Evolutionary conservation across 2,888 invertebrate species (phyloP).

Genomic region (Andrena dorsata): DNA sequence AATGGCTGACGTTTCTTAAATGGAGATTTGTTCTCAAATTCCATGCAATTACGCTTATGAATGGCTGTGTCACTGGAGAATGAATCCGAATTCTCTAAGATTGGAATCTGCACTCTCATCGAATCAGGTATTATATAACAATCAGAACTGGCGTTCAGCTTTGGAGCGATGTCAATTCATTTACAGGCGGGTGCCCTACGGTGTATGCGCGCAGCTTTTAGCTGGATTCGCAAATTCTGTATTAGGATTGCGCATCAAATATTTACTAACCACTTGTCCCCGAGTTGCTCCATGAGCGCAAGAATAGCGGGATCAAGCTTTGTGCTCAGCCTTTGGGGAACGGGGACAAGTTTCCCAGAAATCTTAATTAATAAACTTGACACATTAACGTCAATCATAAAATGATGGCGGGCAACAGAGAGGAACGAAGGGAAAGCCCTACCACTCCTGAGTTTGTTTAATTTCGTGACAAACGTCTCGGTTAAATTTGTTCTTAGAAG

Average conservation of each 20-base stretch:
- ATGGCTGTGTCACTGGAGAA: neutral
- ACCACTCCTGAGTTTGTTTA: neutral
- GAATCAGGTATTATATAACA: neutral
- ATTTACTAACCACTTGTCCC: slow-evolving; percentile 79
- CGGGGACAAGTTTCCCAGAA: neutral
- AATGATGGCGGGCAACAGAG: neutral
- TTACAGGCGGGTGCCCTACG: neutral
- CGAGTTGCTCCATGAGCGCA: slow-evolving; percentile 26
- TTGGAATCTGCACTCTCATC: neutral
- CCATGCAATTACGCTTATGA: neutral
- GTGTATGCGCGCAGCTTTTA: slow-evolving; percentile 19
- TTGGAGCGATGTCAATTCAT: slow-evolving; percentile 16
- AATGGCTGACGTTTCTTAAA: too few relatives aligned
- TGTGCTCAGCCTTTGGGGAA: slow-evolving; percentile 1
- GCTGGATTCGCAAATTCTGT: slow-evolving; percentile 61
- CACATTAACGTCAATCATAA: neutral
- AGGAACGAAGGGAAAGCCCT: neutral
- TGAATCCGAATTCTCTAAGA: neutral
- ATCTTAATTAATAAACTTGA: slow-evolving; percentile 49
- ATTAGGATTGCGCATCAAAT: slow-evolving; percentile 77
- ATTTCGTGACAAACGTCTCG: neutral
- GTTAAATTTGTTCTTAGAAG: neutral
- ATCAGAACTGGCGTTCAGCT: neutral
- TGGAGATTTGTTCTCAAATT: too few relatives aligned
- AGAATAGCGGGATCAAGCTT: slow-evolving; percentile 17